A percentile compares a stretch with the other conserved stretches of the same genome.
These are phyloP conservation scores for Coptodon bakossiorum DNA, from an alignment of 2,113 vertebrate species.

Conservation along the genomic window DNA sequence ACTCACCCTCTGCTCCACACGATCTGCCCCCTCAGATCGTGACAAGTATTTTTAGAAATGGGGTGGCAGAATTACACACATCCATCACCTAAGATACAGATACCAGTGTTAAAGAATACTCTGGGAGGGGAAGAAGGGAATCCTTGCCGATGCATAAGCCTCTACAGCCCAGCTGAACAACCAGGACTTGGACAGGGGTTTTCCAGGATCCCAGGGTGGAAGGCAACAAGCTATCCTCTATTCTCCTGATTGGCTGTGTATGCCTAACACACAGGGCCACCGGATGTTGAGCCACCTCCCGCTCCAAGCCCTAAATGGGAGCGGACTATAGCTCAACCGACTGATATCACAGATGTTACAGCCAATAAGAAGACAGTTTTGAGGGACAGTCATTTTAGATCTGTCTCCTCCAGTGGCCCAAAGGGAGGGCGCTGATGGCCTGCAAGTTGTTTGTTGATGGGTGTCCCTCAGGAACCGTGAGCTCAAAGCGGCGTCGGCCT, in stretches of 20 bases:
- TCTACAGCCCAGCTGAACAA: not conserved
- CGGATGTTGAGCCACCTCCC: not conserved
- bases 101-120: not conserved
- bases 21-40: not conserved
- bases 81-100: not conserved
- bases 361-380: not conserved
- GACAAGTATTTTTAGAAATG: not conserved
- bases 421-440: not conserved
- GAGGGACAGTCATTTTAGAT: not conserved
- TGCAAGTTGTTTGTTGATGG: not conserved
- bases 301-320: not conserved
- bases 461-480: not conserved
- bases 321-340: not conserved
- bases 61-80: not conserved
- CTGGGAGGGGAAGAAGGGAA: not conserved
- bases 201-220: not conserved
- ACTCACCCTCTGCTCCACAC: not conserved
- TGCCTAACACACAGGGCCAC: not conserved
- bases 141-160: not conserved
- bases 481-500: rapidly evolving
- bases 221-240: not conserved
- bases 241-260: not conserved
- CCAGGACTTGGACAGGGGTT: not conserved
- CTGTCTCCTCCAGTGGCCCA: not conserved
- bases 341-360: not conserved